Percentiles rank a stretch among this genome's conserved stretches.
These are phyloP conservation scores for Philonicus albiceps DNA, from an alignment of 2,888 invertebrate genomes.

Conservation along the genomic window DNA sequence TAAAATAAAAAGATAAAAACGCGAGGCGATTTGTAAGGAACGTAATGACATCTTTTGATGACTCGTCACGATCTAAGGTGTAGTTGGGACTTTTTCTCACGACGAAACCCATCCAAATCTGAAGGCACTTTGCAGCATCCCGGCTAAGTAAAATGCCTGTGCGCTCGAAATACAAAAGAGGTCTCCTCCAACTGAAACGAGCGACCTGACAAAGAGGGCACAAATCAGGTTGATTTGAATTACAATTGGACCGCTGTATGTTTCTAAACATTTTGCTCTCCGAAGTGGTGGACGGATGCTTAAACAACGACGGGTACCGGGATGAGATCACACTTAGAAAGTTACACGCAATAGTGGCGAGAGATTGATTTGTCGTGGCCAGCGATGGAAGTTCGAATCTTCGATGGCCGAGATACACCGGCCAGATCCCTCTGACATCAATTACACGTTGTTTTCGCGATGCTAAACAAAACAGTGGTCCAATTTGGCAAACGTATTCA, in stretches of 20 bases:
- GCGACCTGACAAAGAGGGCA: slow-evolving; percentile 23
- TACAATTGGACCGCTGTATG: slow-evolving; percentile 21
- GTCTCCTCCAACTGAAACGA: neutral
- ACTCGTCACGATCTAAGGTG: slow-evolving; percentile 39
- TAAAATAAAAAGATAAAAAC: slow-evolving; percentile 9
- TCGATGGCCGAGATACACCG: neutral
- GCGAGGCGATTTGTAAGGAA: slow-evolving; percentile 3
- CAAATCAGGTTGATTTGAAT: slow-evolving; percentile 34
- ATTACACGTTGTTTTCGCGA: neutral
- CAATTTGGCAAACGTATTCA: slow-evolving; percentile 2
- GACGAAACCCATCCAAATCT: slow-evolving; percentile 19
- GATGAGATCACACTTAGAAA: slow-evolving; percentile 12
- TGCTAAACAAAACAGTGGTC: neutral
- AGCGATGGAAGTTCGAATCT: neutral
- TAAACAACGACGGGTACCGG: neutral
- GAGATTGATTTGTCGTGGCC: slow-evolving; percentile 23
- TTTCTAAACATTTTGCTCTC: slow-evolving; percentile 1
- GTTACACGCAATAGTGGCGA: slow-evolving; percentile 18
- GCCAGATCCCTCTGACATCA: neutral
- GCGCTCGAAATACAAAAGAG: neutral
- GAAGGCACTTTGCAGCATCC: slow-evolving; percentile 14
- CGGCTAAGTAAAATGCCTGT: neutral
- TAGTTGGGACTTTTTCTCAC: slow-evolving; percentile 37
- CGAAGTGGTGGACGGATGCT: neutral
- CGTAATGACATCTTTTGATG: slow-evolving; percentile 42